Evolutionary conservation across 2,888 invertebrate genomes (phyloP).

Genomic region (Drosophila mayaguana): DNA sequence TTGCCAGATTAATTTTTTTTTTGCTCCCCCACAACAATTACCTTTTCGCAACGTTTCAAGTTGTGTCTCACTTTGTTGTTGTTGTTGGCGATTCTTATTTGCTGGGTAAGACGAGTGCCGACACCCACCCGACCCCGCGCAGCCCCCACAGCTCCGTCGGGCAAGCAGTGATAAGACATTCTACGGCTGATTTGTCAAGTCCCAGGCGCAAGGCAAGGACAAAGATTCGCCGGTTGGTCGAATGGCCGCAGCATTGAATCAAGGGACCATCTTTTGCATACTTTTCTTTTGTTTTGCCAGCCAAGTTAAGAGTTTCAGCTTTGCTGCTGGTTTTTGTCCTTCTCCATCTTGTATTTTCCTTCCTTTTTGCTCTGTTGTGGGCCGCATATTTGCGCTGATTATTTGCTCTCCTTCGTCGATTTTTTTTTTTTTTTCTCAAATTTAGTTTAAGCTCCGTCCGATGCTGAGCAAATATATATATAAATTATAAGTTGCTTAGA

Average conservation of each 20-base stretch:
- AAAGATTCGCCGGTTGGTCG: slow-evolving; percentile 10
- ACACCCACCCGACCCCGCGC: background rate
- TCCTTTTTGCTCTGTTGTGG: slow-evolving; percentile 16
- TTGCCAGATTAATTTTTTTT: slow-evolving; percentile 49
- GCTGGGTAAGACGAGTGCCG: slow-evolving; percentile 11
- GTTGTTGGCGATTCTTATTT: slow-evolving; percentile 27
- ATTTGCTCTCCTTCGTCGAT: slow-evolving; percentile 23
- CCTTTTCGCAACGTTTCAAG: slow-evolving; percentile 44
- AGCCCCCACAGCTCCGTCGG: background rate
- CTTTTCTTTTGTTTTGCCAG: slow-evolving; percentile 62
- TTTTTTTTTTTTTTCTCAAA: background rate
- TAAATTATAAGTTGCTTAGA: slow-evolving; percentile 31
- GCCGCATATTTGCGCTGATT: slow-evolving; percentile 51
- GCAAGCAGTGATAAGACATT: slow-evolving; percentile 42
- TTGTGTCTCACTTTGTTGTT: slow-evolving; percentile 31
- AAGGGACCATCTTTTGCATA: slow-evolving; percentile 52
- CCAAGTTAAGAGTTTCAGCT: slow-evolving; percentile 55
- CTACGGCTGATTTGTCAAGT: slow-evolving; percentile 49
- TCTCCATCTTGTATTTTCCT: slow-evolving; percentile 10
- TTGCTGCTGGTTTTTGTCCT: slow-evolving; percentile 18
- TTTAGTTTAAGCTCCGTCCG: slow-evolving; percentile 2
- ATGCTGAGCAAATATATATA: background rate
- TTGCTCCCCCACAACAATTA: slow-evolving; percentile 39
- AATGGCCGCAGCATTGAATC: slow-evolving; percentile 17
- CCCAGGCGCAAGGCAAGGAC: slow-evolving; percentile 4